These are phyloP conservation scores for Cantharis rustica DNA, from an alignment of 2,888 invertebrate genomes.

Conservation along the genomic window DNA sequence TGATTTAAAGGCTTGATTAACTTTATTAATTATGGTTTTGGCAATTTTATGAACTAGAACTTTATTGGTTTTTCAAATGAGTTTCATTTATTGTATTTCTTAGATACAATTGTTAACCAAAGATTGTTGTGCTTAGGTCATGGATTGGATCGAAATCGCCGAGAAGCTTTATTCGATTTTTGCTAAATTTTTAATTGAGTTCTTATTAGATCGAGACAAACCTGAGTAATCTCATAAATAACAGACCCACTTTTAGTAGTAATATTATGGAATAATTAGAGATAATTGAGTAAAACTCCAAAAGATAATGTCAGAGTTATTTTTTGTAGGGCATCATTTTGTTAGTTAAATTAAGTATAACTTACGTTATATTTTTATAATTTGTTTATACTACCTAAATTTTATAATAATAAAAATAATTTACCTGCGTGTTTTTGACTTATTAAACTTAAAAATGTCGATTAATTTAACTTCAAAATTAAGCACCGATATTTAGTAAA, in stretches of 20 bases:
- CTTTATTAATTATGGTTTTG: too few relatives aligned
- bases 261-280: neutral
- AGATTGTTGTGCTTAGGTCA: neutral
- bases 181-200: neutral
- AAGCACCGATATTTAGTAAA: neutral
- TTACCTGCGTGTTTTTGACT: neutral
- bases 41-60: neutral
- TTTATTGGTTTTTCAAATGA: neutral
- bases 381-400: neutral
- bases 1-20: neutral
- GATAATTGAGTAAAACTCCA: neutral
- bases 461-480: neutral
- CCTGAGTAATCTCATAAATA: neutral
- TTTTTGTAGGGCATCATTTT: neutral
- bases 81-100: neutral
- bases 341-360: neutral
- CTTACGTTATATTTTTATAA: neutral
- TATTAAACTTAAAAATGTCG: conserved; percentile 3
- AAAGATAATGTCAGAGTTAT: neutral
- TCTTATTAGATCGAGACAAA: neutral
- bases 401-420: neutral
- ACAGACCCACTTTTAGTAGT: neutral
- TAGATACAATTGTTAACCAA: neutral
- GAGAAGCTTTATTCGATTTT: neutral
- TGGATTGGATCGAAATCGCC: neutral